Conservation (phyloP, 35 echinoderm and acorn worm species). For the Heliocidaris tuberculata region DNA sequence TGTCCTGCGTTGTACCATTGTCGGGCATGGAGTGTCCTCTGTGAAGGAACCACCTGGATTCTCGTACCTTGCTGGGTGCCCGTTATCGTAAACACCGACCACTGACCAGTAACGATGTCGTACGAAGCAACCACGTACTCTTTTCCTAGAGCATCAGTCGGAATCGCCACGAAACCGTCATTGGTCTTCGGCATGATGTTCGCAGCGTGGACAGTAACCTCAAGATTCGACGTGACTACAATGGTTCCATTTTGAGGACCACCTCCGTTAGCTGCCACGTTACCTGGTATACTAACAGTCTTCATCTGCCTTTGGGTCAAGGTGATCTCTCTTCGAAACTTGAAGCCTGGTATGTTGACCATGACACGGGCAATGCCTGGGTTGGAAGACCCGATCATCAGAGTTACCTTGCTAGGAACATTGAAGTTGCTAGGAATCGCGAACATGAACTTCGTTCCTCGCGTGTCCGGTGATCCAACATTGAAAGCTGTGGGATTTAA, state of each 20-base stretch:
- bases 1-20: constrained; percentile 58
- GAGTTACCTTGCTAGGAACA: constrained; percentile 39
- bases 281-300: constrained; percentile 53
- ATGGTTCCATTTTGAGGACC: constrained; percentile 81
- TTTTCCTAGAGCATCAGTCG: constrained; percentile 65
- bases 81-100: constrained; percentile 70
- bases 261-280: constrained; percentile 63
- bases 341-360: constrained; percentile 55
- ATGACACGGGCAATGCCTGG: constrained; percentile 52
- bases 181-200: constrained; percentile 69
- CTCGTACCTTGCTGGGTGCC: constrained; percentile 66
- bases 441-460: constrained; percentile 86
- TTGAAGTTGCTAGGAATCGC: constrained; percentile 75
- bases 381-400: constrained; percentile 66
- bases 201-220: constrained; percentile 70
- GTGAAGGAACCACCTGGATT: constrained; percentile 56
- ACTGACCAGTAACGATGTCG: constrained; percentile 64
- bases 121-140: constrained; percentile 90
- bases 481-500: constrained; percentile 18
- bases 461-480: constrained; percentile 51
- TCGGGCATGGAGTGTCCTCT: constrained; percentile 36
- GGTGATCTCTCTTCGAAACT: constrained; percentile 44
- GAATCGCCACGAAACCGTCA: constrained; percentile 82
- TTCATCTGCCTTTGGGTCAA: constrained; percentile 36
- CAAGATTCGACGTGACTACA: constrained; percentile 47